Conservation (phyloP, 2,113 vertebrate genomes). For the Miniopterus natalensis region DNA sequence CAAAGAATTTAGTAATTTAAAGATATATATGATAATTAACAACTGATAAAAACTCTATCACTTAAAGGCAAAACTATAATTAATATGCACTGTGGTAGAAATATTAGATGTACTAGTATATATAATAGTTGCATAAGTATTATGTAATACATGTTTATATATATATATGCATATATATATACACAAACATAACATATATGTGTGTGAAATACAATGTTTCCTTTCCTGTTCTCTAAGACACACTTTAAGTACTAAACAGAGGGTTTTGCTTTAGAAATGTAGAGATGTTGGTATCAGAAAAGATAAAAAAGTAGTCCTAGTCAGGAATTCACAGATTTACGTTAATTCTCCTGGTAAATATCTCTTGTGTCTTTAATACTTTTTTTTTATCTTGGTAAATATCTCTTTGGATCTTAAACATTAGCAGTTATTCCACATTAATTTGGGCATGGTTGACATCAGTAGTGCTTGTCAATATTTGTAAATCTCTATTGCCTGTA, state of each 20-base stretch:
- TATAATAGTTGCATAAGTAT: neutral
- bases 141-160: neutral
- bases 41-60: neutral
- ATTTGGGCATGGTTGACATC: neutral
- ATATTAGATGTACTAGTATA: neutral
- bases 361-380: neutral
- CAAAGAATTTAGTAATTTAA: neutral
- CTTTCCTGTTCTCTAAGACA: neutral
- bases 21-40: neutral
- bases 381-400: neutral
- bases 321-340: neutral
- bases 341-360: neutral
- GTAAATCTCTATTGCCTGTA: neutral
- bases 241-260: neutral
- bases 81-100: neutral
- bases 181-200: neutral
- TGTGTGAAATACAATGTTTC: neutral
- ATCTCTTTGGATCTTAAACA: neutral
- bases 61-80: neutral
- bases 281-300: neutral
- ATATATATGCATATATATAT: rapidly evolving
- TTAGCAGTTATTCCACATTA: neutral
- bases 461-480: neutral
- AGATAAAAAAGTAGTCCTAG: neutral
- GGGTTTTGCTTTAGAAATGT: neutral